These are phyloP conservation scores for Panorpa germanica DNA, from an alignment of 2,888 invertebrate species.

Conservation along the genomic window DNA sequence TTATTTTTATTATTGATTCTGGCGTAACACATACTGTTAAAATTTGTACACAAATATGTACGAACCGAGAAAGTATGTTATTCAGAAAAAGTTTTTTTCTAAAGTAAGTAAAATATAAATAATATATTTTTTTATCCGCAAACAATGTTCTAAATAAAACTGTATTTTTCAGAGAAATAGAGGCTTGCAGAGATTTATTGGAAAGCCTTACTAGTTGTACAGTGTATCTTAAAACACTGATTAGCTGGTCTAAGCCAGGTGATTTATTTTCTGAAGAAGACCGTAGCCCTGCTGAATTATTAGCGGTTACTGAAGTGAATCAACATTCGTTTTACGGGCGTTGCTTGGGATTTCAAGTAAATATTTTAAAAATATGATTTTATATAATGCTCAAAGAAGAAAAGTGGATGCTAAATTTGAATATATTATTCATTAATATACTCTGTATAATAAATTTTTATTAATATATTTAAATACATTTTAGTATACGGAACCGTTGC, in stretches of 20 bases:
- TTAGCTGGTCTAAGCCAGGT: slow-evolving; percentile 49
- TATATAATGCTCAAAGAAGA: slow-evolving; percentile 8
- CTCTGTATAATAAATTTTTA: slow-evolving; percentile 7
- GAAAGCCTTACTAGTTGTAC: slow-evolving; percentile 63
- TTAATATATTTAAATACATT: slow-evolving; percentile 17
- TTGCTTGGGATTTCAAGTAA: slow-evolving; percentile 82
- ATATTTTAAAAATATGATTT: slow-evolving; percentile 10
- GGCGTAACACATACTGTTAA: slow-evolving; percentile 54
- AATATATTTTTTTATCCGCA: too few species aligned
- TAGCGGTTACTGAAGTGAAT: slow-evolving; percentile 70
- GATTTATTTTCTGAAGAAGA: slow-evolving; percentile 54
- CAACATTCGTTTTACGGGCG: slow-evolving; percentile 94
- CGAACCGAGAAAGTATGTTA: slow-evolving; percentile 53
- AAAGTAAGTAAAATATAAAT: slow-evolving; percentile 31
- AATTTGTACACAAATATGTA: slow-evolving; percentile 51
- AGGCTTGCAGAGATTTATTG: slow-evolving; percentile 63
- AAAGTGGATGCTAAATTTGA: too few species aligned
- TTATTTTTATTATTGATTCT: slow-evolving; percentile 58
- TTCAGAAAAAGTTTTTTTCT: slow-evolving; percentile 62
- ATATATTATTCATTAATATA: too few species aligned
- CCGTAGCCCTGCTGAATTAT: slow-evolving; percentile 50
- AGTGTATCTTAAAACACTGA: slow-evolving; percentile 52
- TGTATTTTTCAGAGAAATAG: slow-evolving; percentile 58
- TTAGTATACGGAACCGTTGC: slow-evolving; percentile 77
- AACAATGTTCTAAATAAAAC: too few species aligned